Percentiles rank a stretch among this genome's conserved stretches.
phyloP scores from a whole-genome alignment of 2,888 invertebrate genomes.

The Pristionchus exspectatus region DNA sequence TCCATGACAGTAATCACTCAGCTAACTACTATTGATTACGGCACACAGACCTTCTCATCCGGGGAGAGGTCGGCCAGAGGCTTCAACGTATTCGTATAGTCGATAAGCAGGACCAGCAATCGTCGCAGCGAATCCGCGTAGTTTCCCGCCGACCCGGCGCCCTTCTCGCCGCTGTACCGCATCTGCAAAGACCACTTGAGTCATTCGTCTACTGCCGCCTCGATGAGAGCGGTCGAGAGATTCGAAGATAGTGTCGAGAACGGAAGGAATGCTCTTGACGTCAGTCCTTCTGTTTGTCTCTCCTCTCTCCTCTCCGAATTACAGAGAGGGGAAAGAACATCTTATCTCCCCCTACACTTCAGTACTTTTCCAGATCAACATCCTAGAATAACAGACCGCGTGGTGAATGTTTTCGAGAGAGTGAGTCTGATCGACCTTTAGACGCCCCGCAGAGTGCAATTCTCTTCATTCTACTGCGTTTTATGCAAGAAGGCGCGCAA shows the following conservation, averaged over 20 bases:
- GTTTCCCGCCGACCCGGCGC: neutral
- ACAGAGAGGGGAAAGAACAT: slow-evolving; percentile 23
- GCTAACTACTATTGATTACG: no score
- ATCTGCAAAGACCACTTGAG: slow-evolving; percentile 47
- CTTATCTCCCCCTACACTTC: neutral
- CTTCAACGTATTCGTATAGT: slow-evolving; percentile 77
- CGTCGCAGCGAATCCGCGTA: slow-evolving; percentile 58
- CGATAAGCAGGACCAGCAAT: slow-evolving; percentile 71
- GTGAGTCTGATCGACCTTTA: slow-evolving; percentile 9
- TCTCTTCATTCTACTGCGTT: neutral
- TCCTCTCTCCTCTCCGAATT: neutral
- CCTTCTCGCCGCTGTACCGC: slow-evolving; percentile 32
- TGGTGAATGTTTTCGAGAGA: neutral
- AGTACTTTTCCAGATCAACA: slow-evolving; percentile 40
- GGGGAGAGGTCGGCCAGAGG: slow-evolving; percentile 75
- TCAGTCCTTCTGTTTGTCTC: slow-evolving; percentile 41
- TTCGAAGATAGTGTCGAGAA: neutral
- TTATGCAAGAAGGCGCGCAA: neutral
- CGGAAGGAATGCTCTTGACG: slow-evolving; percentile 37
- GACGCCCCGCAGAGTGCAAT: neutral
- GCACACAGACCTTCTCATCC: slow-evolving; percentile 69
- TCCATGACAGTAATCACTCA: no score
- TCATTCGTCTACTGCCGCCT: neutral
- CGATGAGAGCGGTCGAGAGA: neutral
- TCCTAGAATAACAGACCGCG: slow-evolving; percentile 38